Percentiles rank a stretch among this genome's conserved stretches.
Conservation (phyloP, 2,797 vertebrate genomes). For the Sebastes ruberrimus region DNA sequence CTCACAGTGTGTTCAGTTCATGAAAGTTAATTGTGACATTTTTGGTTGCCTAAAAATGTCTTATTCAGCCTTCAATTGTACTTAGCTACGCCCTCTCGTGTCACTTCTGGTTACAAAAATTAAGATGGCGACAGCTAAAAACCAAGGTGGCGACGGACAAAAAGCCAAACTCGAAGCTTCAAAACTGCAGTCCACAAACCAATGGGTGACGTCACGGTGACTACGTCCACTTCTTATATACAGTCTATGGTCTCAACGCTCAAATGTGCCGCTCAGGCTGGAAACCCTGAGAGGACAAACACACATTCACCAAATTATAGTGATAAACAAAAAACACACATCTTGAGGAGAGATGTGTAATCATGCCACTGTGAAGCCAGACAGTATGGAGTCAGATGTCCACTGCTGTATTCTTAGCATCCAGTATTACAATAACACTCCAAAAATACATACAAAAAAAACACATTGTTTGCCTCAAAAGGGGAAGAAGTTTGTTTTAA, state of each 20-base stretch:
- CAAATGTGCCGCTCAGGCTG: conserved; percentile 16
- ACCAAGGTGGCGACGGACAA: too few species aligned
- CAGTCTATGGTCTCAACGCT: conserved; percentile 7
- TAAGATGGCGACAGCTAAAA: too few species aligned
- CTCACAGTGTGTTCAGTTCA: too few species aligned
- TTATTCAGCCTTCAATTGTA: too few species aligned
- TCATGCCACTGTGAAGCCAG: conserved; percentile 57
- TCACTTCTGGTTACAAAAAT: too few species aligned
- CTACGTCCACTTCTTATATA: not conserved
- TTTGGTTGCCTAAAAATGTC: too few species aligned
- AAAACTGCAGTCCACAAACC: too few species aligned
- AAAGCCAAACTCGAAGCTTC: too few species aligned
- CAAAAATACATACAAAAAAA: conserved; percentile 32
- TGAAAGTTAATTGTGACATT: too few species aligned
- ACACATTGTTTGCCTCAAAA: conserved; percentile 50
- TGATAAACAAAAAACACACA: conserved; percentile 60
- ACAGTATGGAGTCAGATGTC: conserved; percentile 54
- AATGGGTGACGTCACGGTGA: too few species aligned
- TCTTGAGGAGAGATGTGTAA: conserved; percentile 62
- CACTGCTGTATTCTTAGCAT: conserved; percentile 19
- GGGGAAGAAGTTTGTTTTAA: conserved; percentile 28
- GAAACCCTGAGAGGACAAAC: conserved; percentile 32
- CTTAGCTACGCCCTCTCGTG: too few species aligned
- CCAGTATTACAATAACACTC: conserved; percentile 36
- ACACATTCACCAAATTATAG: conserved; percentile 66